These are phyloP conservation scores for Anseranas semipalmata DNA, from an alignment of 2,113 vertebrate genomes.

Conservation along the genomic window DNA sequence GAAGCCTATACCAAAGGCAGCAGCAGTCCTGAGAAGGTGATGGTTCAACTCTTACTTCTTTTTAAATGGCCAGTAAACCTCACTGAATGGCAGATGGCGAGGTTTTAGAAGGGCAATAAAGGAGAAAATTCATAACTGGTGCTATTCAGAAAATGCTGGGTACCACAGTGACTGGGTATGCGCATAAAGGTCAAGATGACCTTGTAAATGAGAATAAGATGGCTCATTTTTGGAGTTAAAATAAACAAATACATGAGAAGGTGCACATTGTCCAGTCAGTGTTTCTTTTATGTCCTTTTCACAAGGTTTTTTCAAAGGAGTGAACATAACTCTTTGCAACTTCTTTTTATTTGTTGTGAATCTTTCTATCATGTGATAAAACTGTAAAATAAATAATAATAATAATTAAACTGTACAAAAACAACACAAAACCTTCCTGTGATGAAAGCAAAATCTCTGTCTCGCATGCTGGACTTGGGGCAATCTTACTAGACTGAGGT, in stretches of 20 bases:
- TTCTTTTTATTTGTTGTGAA: neutral
- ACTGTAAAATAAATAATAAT: neutral
- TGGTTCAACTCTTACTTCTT: neutral
- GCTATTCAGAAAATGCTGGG: neutral
- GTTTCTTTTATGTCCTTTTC: neutral
- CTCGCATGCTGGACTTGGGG: neutral
- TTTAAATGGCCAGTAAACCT: neutral
- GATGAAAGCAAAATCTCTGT: neutral
- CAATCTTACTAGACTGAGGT: neutral
- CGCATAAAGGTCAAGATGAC: neutral
- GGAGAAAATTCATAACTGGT: neutral
- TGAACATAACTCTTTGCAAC: neutral
- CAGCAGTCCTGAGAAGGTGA: neutral
- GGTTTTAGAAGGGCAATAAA: neutral
- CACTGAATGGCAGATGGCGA: neutral
- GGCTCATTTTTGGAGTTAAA: neutral
- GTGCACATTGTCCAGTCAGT: neutral
- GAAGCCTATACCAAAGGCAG: rapidly evolving
- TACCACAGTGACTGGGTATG: neutral
- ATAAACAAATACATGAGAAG: neutral
- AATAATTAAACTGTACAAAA: neutral
- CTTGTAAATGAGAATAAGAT: neutral
- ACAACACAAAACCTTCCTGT: neutral
- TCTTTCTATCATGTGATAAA: neutral
- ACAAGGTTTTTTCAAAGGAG: neutral